These are phyloP conservation scores for Cebus imitator DNA, from an alignment of 2,113 vertebrate genomes.

Conservation along the genomic window DNA sequence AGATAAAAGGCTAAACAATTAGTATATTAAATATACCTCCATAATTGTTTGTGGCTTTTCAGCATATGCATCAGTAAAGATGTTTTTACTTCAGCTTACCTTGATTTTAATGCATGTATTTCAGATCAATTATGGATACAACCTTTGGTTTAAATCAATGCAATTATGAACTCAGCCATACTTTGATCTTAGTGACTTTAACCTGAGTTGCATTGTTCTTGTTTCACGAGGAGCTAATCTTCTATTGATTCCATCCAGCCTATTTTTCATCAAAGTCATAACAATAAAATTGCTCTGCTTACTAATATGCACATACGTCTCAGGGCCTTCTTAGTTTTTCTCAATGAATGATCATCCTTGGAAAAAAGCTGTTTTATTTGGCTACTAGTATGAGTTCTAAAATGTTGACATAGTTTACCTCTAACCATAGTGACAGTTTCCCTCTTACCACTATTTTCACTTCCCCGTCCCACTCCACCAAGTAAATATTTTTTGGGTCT, in stretches of 20 bases:
- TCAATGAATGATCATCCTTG: not conserved
- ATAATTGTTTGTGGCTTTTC: not conserved
- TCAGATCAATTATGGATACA: not conserved
- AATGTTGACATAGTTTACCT: not conserved
- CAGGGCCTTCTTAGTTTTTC: not conserved
- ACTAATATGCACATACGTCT: not conserved
- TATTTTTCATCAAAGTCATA: conserved; percentile 30
- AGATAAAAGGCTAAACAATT: not conserved
- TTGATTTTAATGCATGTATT: not conserved
- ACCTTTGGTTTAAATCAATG: not conserved
- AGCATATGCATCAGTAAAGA: not conserved
- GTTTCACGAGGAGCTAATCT: not conserved
- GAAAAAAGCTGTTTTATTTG: not conserved
- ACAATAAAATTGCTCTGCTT: not conserved
- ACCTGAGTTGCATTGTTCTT: not conserved
- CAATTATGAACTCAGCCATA: not conserved
- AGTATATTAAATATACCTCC: not conserved
- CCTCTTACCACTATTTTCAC: not conserved
- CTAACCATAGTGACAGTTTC: not conserved
- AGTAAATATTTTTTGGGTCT: not conserved
- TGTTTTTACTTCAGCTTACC: not conserved
- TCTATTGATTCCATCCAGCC: not conserved
- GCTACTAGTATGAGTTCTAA: too few relatives aligned
- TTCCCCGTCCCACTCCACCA: not conserved
- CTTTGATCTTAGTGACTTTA: conserved; percentile 30